Conservation (phyloP, 2,888 invertebrate species). For the Drosophila koepferae region DNA sequence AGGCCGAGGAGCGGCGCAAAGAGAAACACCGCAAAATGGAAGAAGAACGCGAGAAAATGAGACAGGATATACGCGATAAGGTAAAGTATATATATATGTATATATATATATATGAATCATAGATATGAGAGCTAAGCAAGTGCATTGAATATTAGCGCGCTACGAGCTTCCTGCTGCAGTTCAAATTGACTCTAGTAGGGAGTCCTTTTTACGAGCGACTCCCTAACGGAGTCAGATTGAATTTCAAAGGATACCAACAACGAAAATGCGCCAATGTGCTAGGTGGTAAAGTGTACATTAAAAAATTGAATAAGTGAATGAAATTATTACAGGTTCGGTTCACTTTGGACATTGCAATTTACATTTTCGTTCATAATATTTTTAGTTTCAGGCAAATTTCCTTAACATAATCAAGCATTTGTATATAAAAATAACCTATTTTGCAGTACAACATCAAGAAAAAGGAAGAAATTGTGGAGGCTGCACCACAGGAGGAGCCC, state of each 20-base stretch:
- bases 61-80: conserved; percentile 99
- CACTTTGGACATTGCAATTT: background rate
- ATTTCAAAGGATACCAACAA: conserved; percentile 91
- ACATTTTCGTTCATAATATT: background rate
- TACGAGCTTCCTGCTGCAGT: conserved; percentile 87
- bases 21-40: conserved; percentile 99
- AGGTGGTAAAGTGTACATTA: conserved; percentile 31
- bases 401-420: background rate
- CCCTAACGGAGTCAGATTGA: conserved; percentile 99
- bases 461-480: conserved; percentile 96
- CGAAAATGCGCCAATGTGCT: conserved; percentile 33
- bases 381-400: background rate
- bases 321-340: background rate
- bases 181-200: conserved; percentile 99
- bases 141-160: conserved; percentile 1
- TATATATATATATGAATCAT: background rate
- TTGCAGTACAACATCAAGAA: conserved; percentile 99
- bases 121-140: background rate
- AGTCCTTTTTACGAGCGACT: conserved; percentile 96
- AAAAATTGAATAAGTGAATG: conserved; percentile 16
- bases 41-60: conserved; percentile 99
- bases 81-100: conserved; percentile 86
- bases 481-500: conserved; percentile 93
- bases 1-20: conserved; percentile 99
- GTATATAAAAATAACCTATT: conserved; percentile 5